A percentile compares a stretch with the other conserved stretches of the same genome.
Conservation (phyloP, 2,113 vertebrate genomes). For the Odontophorus gujanensis region DNA sequence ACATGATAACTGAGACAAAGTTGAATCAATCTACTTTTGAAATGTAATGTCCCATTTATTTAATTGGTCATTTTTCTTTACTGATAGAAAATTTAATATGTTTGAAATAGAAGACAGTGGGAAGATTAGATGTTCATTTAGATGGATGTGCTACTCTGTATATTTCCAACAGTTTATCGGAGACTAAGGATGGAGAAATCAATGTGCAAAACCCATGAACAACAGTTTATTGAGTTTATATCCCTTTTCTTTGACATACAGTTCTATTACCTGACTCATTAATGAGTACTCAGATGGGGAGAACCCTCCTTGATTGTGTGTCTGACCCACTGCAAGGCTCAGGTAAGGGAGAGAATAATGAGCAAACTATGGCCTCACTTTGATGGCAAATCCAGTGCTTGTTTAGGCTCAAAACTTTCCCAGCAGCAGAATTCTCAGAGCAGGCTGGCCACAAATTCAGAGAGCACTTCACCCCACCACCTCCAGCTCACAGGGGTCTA, state of each 20-base stretch:
- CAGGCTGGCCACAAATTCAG: neutral
- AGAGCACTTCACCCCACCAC: neutral
- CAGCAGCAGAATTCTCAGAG: neutral
- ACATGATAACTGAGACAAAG: neutral
- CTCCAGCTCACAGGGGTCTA: neutral
- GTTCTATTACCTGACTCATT: neutral
- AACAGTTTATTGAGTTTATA: neutral
- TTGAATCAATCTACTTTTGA: neutral
- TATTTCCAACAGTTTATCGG: neutral
- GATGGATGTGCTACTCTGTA: neutral
- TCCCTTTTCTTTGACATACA: neutral
- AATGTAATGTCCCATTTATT: neutral
- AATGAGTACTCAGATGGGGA: neutral
- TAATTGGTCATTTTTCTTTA: neutral
- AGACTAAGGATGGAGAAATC: neutral
- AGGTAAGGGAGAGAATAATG: accelerated
- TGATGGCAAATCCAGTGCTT: neutral
- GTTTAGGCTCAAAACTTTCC: neutral
- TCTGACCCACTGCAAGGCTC: neutral
- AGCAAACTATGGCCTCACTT: neutral
- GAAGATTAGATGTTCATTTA: neutral
- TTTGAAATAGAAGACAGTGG: neutral
- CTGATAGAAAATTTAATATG: neutral
- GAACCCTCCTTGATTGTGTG: neutral
- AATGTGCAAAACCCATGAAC: neutral